Evolutionary conservation across 2,888 invertebrate species (phyloP), one percentile per base, ranked within the genome.

Genomic region (Chorisops tibialis): DNA sequence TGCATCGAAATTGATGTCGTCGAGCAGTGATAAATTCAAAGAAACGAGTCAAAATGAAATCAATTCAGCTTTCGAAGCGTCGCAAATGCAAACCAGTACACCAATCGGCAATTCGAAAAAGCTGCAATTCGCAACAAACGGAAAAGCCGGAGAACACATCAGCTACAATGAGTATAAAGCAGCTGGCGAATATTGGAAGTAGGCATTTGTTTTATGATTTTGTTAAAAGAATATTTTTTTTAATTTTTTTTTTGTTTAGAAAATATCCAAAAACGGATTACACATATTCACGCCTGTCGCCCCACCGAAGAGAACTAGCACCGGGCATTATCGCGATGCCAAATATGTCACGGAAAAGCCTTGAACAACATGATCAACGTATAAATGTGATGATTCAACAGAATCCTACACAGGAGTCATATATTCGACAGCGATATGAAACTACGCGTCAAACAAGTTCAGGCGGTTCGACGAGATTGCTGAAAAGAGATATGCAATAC

Each of bases 251-350:
- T 61, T 56, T 54, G 79, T 80, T 14, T 82, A 93, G 93, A 76
- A 87, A 87, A 77, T 91, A 88, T 74, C 93, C 92, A 4, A 94
- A 94, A 80, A 94, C 93, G 64, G 93, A 93, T 79, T 93, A 92
- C 80, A 93, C 93, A 7, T 94, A 94, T 77, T 91, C 93, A 2
- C 85, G 83, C 66, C 80, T 87, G 68, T 93, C 92, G n/a, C 86
- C 86, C 68, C 89, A 89, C 80, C 86, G 91, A 56, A 87, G 88
- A 69, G 89, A 89, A 75, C 79, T 91, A 61, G 88, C 87, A 0
- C 89, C 89, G 0, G 91, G 91, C 1, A 84, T 91, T 61, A 82
- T 91, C 67, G 88, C 88, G 22, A 90, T 91, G 83, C 93, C 93
- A 3, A 93, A 94, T 78, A 93, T 94, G 93, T 92, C 92, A 2